These are phyloP conservation scores for Hypotaenidia okinawae DNA, from an alignment of 2,797 vertebrate species.

Conservation along the genomic window DNA sequence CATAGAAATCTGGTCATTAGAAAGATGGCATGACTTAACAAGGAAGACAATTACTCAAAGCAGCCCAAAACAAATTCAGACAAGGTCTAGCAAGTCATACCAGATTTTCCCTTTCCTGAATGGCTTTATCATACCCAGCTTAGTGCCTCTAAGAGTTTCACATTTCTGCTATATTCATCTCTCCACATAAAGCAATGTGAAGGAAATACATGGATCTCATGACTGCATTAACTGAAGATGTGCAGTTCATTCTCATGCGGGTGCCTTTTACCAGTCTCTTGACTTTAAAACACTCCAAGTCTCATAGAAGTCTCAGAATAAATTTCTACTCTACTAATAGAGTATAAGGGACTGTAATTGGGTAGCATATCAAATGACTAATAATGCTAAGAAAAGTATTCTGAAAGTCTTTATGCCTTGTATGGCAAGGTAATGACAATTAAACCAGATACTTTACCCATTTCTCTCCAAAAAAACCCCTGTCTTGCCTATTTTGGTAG, in stretches of 20 bases:
- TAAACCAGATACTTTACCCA: background rate
- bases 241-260: background rate
- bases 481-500: background rate
- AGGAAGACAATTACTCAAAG: background rate
- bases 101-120: background rate
- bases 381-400: background rate
- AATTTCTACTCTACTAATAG: background rate
- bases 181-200: background rate
- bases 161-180: background rate
- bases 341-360: background rate
- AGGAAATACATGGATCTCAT: background rate
- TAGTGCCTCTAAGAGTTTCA: background rate
- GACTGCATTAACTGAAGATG: background rate
- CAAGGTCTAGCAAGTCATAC: background rate
- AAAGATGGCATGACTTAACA: background rate
- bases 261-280: background rate
- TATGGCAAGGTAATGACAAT: background rate
- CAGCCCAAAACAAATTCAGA: background rate
- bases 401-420: background rate
- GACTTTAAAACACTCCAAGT: background rate
- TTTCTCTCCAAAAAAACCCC: background rate
- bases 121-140: background rate
- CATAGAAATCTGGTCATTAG: background rate
- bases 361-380: background rate
- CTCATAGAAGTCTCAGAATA: background rate